phyloP scores from a whole-genome alignment of 37 sponge, comb jelly and placozoan species.

The Chondrilla cf. caribensis region DNA sequence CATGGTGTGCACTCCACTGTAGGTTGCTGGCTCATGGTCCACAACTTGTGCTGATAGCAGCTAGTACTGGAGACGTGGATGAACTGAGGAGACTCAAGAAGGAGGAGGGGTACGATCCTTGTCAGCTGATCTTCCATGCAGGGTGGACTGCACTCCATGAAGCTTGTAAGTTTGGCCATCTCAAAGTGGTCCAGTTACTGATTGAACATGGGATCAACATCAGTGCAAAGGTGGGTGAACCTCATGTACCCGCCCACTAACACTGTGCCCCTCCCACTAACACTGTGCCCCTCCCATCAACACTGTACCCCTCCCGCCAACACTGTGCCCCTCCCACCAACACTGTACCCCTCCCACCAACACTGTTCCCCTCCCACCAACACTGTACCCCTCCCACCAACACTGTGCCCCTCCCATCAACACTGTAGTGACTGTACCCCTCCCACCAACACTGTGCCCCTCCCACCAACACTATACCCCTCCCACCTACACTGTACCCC shows the following conservation, averaged over 20 bases:
- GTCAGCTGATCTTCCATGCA: conserved; percentile 17
- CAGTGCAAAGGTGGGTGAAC: conserved; percentile 39
- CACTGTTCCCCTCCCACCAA: too few relatives aligned
- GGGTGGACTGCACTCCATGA: conserved; percentile 70
- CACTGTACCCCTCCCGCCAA: not conserved
- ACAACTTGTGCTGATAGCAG: conserved; percentile 50
- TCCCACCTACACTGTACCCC: too few relatives aligned
- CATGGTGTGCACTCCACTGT: not conserved
- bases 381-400: not conserved
- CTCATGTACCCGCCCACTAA: too few relatives aligned
- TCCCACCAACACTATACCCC: too few relatives aligned
- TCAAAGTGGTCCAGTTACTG: conserved; percentile 17
- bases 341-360: not conserved
- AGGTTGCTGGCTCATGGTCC: conserved; percentile 61
- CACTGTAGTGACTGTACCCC: not conserved
- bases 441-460: not conserved
- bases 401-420: not conserved
- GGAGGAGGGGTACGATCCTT: conserved; percentile 39
- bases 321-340: conserved; percentile 3
- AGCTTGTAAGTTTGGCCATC: conserved; percentile 52
- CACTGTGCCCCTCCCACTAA: not conserved
- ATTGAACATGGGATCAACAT: conserved; percentile 45
- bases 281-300: not conserved
- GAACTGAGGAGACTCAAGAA: conserved; percentile 20
- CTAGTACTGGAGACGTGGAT: conserved; percentile 34